Percentiles rank a stretch among this genome's conserved stretches.
Evolutionary conservation across 2,797 vertebrate genomes (phyloP).

Genomic region (Amniataba percoides): DNA sequence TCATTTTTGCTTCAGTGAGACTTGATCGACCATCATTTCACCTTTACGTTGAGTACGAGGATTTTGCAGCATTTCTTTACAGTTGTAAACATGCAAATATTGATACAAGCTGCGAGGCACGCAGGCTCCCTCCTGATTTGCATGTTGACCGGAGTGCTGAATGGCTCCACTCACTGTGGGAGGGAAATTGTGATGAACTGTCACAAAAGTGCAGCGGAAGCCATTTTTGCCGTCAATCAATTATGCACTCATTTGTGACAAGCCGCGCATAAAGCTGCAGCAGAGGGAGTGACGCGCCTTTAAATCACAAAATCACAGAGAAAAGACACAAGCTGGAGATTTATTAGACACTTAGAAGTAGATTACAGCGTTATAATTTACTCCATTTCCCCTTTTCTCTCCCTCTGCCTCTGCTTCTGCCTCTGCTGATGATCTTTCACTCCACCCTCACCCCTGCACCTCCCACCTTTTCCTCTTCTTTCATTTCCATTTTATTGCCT

Average conservation of each 20-base stretch:
- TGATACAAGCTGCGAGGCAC: conserved; percentile 8
- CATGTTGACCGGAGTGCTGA: conserved; percentile 24
- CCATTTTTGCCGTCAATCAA: conserved; percentile 38
- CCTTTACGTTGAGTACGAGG: conserved; percentile 2
- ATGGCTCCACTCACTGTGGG: conserved; percentile 15
- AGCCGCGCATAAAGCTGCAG: conserved; percentile 12
- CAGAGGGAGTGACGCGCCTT: background rate
- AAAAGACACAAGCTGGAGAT: conserved; percentile 28
- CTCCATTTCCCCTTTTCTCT: conserved; percentile 19
- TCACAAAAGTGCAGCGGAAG: conserved; percentile 25
- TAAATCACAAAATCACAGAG: conserved; percentile 25
- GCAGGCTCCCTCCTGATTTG: conserved; percentile 45
- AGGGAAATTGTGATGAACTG: conserved; percentile 19
- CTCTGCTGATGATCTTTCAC: conserved; percentile 1
- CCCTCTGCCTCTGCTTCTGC: conserved; percentile 19
- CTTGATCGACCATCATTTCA: background rate
- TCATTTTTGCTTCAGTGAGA: background rate
- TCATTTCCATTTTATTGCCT: conserved; percentile 65
- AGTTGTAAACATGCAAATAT: conserved; percentile 8
- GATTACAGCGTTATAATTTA: conserved; percentile 48
- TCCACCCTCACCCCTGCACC: background rate
- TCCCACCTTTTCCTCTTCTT: conserved; percentile 16
- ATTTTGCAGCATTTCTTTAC: background rate
- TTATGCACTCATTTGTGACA: conserved; percentile 9
- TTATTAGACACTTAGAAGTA: conserved; percentile 46